Percentiles rank a stretch among this genome's conserved stretches.
phyloP scores from a whole-genome alignment of 2,888 invertebrate genomes.

The Cinara cedri region DNA sequence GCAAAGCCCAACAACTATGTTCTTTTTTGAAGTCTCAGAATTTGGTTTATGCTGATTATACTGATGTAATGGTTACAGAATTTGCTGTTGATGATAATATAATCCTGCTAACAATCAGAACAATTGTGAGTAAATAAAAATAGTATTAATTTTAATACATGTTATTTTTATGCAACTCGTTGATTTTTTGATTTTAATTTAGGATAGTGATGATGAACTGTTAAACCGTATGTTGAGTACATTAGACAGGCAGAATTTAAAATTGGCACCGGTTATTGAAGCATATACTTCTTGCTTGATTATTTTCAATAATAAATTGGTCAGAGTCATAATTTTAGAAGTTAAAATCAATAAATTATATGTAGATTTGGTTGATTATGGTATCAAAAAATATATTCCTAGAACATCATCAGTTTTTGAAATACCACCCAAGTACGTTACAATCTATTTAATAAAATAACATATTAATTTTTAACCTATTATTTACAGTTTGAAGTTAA shows the following conservation, averaged over 20 bases:
- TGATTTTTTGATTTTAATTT: slow-evolving; percentile 5
- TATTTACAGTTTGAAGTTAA: slow-evolving; percentile 11
- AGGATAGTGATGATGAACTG: slow-evolving; percentile 24
- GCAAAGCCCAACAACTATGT: background rate
- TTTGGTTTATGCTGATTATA: slow-evolving; percentile 4
- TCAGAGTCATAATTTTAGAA: slow-evolving; percentile 45
- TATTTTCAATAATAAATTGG: slow-evolving; percentile 5
- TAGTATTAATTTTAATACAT: background rate
- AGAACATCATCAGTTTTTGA: slow-evolving; percentile 31
- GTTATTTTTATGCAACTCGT: background rate
- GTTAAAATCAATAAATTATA: slow-evolving; percentile 24
- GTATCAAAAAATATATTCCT: background rate
- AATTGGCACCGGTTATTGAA: slow-evolving; percentile 34
- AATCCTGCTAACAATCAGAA: slow-evolving; percentile 30
- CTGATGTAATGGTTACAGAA: background rate
- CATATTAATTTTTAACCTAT: background rate
- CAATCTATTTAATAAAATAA: background rate
- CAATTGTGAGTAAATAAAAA: slow-evolving; percentile 29
- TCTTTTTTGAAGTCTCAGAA: slow-evolving; percentile 8
- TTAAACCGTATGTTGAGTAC: slow-evolving; percentile 7
- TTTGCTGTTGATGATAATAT: slow-evolving; percentile 2
- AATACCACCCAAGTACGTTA: slow-evolving; percentile 26
- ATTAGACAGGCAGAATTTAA: slow-evolving; percentile 39
- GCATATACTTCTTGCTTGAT: slow-evolving; percentile 45
- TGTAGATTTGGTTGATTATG: slow-evolving; percentile 44